phyloP scores from a whole-genome alignment of 2,888 invertebrate species.

The Prosapia bicincta region DNA sequence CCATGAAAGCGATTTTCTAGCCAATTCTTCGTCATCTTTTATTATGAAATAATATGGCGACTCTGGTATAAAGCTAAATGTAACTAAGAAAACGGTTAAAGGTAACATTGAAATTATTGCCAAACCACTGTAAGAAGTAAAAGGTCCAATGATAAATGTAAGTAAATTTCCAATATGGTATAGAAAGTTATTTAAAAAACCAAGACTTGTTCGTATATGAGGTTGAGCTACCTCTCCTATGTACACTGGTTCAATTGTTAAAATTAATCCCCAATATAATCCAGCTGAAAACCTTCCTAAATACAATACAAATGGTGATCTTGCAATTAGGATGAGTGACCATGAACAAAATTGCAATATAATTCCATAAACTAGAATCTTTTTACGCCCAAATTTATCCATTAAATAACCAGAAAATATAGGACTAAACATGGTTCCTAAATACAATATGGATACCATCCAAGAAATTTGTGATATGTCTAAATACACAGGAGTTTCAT shows the following conservation, averaged over 20 bases:
- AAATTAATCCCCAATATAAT: conserved; percentile 36
- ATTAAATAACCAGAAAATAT: conserved; percentile 37
- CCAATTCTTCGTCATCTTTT: conserved; percentile 50
- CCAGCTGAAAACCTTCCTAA: conserved; percentile 37
- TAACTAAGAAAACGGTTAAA: conserved; percentile 50
- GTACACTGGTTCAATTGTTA: conserved; percentile 38
- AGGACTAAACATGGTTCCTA: conserved; percentile 37
- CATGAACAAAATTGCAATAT: conserved; percentile 35
- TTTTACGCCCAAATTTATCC: conserved; percentile 35
- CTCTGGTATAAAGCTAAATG: conserved; percentile 58
- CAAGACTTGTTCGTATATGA: conserved; percentile 36
- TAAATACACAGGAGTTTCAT: conserved; percentile 31
- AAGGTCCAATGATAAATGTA: conserved; percentile 35
- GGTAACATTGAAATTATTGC: conserved; percentile 49
- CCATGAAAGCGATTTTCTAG: conserved; percentile 42
- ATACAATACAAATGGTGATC: conserved; percentile 32
- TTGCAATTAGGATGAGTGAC: conserved; percentile 34
- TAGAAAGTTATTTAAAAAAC: conserved; percentile 39
- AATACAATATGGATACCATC: conserved; percentile 38
- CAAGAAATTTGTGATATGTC: conserved; percentile 35
- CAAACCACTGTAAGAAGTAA: conserved; percentile 45
- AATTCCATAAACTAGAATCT: conserved; percentile 31
- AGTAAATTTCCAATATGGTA: conserved; percentile 37
- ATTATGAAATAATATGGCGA: conserved; percentile 59
- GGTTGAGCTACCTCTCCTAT: conserved; percentile 39